These are phyloP conservation scores for Apteryx mantelli DNA, from an alignment of 2,113 vertebrate genomes.

Conservation along the genomic window DNA sequence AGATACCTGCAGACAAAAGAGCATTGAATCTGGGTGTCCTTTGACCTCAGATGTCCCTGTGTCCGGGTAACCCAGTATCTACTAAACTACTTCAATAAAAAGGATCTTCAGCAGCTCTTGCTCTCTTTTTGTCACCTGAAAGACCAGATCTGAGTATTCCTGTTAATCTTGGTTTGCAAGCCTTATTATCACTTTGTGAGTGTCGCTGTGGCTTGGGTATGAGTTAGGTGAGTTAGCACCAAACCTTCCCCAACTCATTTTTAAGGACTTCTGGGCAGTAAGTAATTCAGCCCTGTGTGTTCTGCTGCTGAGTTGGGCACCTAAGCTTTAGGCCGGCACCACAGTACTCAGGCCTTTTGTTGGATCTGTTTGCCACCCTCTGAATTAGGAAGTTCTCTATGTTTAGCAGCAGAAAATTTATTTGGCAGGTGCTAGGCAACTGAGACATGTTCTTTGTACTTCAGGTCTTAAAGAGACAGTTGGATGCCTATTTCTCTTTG, in stretches of 20 bases:
- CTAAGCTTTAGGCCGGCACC: background rate
- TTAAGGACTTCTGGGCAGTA: background rate
- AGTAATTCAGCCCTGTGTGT: background rate
- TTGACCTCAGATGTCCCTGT: background rate
- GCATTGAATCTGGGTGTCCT: background rate
- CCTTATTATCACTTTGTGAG: background rate
- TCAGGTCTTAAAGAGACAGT: background rate
- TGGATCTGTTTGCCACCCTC: background rate
- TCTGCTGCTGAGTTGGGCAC: background rate
- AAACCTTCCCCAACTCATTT: background rate
- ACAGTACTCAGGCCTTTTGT: background rate
- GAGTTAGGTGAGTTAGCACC: background rate
- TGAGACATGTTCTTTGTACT: background rate
- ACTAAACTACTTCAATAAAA: background rate
- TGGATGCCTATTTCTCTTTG: background rate
- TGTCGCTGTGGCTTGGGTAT: background rate
- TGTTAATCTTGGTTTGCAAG: background rate
- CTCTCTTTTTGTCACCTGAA: background rate
- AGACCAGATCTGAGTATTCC: background rate
- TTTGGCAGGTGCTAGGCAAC: constrained; percentile 1
- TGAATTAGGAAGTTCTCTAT: background rate
- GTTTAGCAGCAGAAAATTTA: background rate
- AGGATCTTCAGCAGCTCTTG: background rate
- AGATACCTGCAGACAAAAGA: background rate
- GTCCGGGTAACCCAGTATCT: background rate